Base-by-base conservation (phyloP, 2,888 invertebrate species). In the Drosophila prostipennis region DNA sequence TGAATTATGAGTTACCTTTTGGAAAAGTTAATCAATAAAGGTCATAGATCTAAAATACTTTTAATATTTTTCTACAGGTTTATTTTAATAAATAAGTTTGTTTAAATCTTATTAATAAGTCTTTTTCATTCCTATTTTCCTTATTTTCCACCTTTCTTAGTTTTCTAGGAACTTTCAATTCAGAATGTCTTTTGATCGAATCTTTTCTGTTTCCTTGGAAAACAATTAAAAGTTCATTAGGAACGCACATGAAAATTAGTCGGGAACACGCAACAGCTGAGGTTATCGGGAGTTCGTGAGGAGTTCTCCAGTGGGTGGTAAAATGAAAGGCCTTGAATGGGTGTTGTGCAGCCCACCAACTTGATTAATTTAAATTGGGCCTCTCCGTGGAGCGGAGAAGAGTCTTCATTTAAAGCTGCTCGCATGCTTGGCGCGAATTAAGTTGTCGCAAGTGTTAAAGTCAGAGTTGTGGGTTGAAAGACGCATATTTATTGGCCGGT, bases 181-280 rank as follows among this genome's bases (percentile, higher is more conserved):
- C 45, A 13, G 14, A 48, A 56, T 56, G 65, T 60, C 43, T 46
- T 74, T 61, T 40, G 77, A 82, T 85, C 60, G 65, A 81, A 84
- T 81, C 81, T 76, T 56, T 37, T 69, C 48, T 70, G 46, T 74
- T 53, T 70, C 59, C 70, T 76, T 23, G 43, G 10, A 63, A 76
- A 78, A 76, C 77, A 83, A 83, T 82, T 86, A 82, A 80, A 83
- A 86, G 86, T 86, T 83, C 76, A 82, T 82, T 83, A 83, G 51
- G 80, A 78, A 74, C 67, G 68, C 70, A 71, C 74, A 71, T 59
- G 71, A 71, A 78, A 79, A 81, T 79, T 70, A 67, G 60, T 65
- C 48, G 61, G 56, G 14, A 55, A 14, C 80, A 81, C 80, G 80
- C 85, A 75, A 81, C 37, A 42, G 26, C 36, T 40, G 65, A 36